Percentiles rank a stretch among this genome's conserved stretches.
Conservation (phyloP, 2,888 invertebrate genomes). For the Camponotus fellah region DNA sequence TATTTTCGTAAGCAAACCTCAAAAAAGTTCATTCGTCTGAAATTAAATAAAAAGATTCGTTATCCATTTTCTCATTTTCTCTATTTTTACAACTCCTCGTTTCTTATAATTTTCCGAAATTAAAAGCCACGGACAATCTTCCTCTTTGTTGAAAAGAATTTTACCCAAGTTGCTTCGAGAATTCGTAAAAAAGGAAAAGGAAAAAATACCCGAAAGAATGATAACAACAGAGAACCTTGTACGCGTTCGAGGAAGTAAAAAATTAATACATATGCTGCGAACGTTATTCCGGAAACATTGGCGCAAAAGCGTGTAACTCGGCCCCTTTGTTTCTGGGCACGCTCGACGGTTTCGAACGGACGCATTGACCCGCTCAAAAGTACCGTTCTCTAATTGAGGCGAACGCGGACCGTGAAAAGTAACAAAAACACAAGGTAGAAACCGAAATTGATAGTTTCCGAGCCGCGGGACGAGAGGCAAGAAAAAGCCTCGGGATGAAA, state of each 20-base stretch:
- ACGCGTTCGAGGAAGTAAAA: slow-evolving; percentile 17
- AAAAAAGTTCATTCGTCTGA: neutral
- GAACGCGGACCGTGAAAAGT: slow-evolving; percentile 43
- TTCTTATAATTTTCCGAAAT: neutral
- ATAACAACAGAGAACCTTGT: neutral
- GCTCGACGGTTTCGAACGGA: slow-evolving; percentile 47
- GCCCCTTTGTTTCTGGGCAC: slow-evolving; percentile 44
- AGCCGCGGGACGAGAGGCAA: neutral
- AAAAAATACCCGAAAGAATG: neutral
- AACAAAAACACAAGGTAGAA: slow-evolving; percentile 37
- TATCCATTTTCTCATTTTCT: too few species aligned
- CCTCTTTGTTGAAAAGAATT: neutral
- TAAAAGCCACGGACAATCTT: neutral
- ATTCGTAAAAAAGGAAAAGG: too few species aligned
- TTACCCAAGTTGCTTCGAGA: neutral
- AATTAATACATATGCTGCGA: slow-evolving; percentile 29
- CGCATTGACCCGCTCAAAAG: slow-evolving; percentile 50
- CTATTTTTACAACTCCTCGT: neutral
- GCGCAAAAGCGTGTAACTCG: slow-evolving; percentile 46
- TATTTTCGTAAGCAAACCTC: neutral
- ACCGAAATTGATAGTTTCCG: slow-evolving; percentile 45
- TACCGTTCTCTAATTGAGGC: slow-evolving; percentile 50
- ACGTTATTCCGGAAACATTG: slow-evolving; percentile 46
- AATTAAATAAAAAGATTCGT: neutral
- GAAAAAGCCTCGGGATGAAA: slow-evolving; percentile 29